Evolutionary conservation across 2,888 invertebrate genomes (phyloP), one percentile per base, ranked within the genome.

Genomic region (Trissolcus brochymenae): DNA sequence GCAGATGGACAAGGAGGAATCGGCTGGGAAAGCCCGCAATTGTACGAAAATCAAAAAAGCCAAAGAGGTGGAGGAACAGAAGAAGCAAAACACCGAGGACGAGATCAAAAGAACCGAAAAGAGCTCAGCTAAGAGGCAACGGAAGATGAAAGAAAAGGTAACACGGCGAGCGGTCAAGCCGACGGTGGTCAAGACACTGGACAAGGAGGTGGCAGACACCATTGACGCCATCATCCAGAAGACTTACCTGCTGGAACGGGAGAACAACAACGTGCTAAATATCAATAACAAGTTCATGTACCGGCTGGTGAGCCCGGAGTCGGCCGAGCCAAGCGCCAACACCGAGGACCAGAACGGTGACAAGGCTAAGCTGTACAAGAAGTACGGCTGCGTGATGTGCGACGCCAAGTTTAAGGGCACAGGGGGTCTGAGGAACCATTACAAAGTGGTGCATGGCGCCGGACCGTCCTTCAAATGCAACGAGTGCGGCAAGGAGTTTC

Each of bases 401-500:
- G 82, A 83, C 6, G 85, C 88, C 0, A 81, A 83, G 2, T 88
- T 89, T 75, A 89, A 88, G 76, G 89, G 89, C 6, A 88, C 87
- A 79, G 88, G 88, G 0, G 89, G 89, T 6, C 77, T 89, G 4
- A 80, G 89, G 1, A 89, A 88, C 62, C 89, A 89, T 60, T 88
- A 87, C 80, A 89, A 88, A 55, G 88, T 89, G 11, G 83, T 87
- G 13, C 89, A 89, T 71, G 84, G 83, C 2, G 80, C 83, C 0
- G 89, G 88, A 0, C 89, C 88, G 13, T 89, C 92, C 25, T 95
- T 92, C 87, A 91, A 92, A 57, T 96, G 96, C 86, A 90, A 93
- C 82, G 92, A 94, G 80, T 96, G 96, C 87, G 91, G 93, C 59
- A 95, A 94, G 85, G 91, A 92, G 40, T 96, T 96, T 86, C 92